Base-by-base conservation (phyloP, 2,113 vertebrate species). In the Arenaria interpres region DNA sequence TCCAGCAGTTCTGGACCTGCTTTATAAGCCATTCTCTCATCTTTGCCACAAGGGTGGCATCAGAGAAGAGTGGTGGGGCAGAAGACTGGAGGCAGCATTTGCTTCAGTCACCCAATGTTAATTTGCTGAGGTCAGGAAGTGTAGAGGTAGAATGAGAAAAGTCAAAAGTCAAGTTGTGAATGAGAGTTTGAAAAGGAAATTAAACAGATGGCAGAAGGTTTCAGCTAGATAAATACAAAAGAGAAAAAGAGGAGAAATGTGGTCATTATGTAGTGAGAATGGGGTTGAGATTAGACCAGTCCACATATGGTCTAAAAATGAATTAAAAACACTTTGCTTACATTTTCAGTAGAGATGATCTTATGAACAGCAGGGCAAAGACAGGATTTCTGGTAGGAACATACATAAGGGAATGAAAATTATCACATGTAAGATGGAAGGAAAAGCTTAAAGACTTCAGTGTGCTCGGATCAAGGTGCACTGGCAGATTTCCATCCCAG, bases 401-500 rank as follows among this genome's bases (percentile, higher is more conserved):
- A 33, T 41, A 81, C 23, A 28, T 57, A 88, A 83, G 45, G 54
- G 82, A 96, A 85, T 76, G 67, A 79, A 94, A 96, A 90, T 73
- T 83, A 88, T 66, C 63, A 32, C 89, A 69, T 85, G 27, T 68
- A 83, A 93, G 85, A 91, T 0, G 50, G 93, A 96, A 96, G 68
- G 93, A 89, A 91, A 93, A 80, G 90, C 81, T 77, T 94, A 79
- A 94, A 74, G 88, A 95, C 86, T 88, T 88, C 78, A 41, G 72
- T 83, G 75, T 73, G 75, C 85, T 94, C 54, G 77, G 85, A 76
- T 91, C 71, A 95, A 95, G 93, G 95, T 96, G 88, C 57, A 48
- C 88, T 96, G 95, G 95, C 94, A 91, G 89, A 77, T 94, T 97
- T 95, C 92, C 92, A 93, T 80, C 88, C 81, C 54, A 69, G 88